phyloP scores from a whole-genome alignment of 2,888 invertebrate genomes.

The Dasysyrphus tricinctus region DNA sequence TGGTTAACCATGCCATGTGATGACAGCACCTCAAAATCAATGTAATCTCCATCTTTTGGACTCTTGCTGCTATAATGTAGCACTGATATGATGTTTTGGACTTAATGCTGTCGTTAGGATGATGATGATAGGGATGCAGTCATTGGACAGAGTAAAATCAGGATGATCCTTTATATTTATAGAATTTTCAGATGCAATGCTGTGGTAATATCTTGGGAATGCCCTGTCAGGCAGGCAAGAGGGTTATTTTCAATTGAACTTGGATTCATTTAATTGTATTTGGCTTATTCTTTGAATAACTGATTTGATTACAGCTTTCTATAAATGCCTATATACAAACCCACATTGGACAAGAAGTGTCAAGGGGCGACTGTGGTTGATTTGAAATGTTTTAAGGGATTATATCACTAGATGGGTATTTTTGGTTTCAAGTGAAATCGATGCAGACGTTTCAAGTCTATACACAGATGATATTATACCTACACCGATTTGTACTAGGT shows the following conservation, averaged over 20 bases:
- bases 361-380: not conserved
- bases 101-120: not conserved
- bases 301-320: not conserved
- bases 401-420: not conserved
- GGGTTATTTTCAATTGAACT: conserved; percentile 11
- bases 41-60: conserved; percentile 48
- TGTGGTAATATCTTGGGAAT: not conserved
- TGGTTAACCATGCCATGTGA: conserved; percentile 61
- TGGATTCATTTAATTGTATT: conserved; percentile 22
- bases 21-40: conserved; percentile 44
- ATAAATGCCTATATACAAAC: too few species aligned
- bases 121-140: not conserved
- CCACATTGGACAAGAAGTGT: not conserved
- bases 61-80: conserved; percentile 26
- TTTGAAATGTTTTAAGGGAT: conserved; percentile 18
- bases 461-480: not conserved
- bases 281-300: conserved; percentile 9
- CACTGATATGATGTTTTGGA: conserved; percentile 20
- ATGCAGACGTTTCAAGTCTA: not conserved
- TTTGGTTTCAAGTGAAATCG: conserved; percentile 3
- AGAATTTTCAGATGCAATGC: conserved; percentile 3
- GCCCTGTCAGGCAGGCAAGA: not conserved
- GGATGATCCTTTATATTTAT: conserved; percentile 32
- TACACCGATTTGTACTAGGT: not conserved
- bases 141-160: not conserved